phyloP scores from a whole-genome alignment of 2,888 invertebrate genomes.

The Lacanobia wlatinum region DNA sequence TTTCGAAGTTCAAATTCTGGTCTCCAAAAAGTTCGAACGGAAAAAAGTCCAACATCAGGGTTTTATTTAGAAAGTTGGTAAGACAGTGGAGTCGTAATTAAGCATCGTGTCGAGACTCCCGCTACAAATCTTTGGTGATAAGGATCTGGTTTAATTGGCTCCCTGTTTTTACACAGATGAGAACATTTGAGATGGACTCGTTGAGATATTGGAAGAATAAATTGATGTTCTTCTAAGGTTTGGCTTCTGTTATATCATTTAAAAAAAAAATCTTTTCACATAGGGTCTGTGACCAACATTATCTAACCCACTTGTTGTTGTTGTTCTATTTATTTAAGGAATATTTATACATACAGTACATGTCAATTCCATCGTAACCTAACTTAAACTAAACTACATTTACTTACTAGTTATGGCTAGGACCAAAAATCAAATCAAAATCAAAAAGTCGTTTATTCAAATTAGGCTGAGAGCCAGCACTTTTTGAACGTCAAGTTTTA shows the following conservation, averaged over 20 bases:
- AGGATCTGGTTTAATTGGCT: slow-evolving; percentile 68
- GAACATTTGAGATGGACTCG: slow-evolving; percentile 47
- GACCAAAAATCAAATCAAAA: too few species aligned
- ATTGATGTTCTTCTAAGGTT: slow-evolving; percentile 8
- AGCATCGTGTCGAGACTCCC: slow-evolving; percentile 46
- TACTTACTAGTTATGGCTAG: too few species aligned
- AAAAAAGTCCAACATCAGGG: slow-evolving; percentile 53
- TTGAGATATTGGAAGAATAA: slow-evolving; percentile 27
- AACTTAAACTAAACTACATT: too few species aligned
- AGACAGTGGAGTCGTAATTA: slow-evolving; percentile 58
- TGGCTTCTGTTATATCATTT: not conserved
- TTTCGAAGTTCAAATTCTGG: slow-evolving; percentile 14
- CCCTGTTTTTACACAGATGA: slow-evolving; percentile 67
- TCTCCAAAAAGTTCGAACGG: slow-evolving; percentile 37
- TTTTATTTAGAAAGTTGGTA: slow-evolving; percentile 59
- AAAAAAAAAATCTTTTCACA: too few species aligned
- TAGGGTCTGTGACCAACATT: too few species aligned
- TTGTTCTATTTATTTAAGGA: too few species aligned
- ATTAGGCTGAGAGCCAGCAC: too few species aligned
- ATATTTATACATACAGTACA: too few species aligned
- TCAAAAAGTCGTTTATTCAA: too few species aligned
- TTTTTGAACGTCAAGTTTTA: too few species aligned
- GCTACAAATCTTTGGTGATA: slow-evolving; percentile 68
- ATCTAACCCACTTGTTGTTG: too few species aligned
- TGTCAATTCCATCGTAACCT: too few species aligned